Evolutionary conservation across 2,797 vertebrate species (phyloP).

Genomic region (Sylvilagus floridanus): DNA sequence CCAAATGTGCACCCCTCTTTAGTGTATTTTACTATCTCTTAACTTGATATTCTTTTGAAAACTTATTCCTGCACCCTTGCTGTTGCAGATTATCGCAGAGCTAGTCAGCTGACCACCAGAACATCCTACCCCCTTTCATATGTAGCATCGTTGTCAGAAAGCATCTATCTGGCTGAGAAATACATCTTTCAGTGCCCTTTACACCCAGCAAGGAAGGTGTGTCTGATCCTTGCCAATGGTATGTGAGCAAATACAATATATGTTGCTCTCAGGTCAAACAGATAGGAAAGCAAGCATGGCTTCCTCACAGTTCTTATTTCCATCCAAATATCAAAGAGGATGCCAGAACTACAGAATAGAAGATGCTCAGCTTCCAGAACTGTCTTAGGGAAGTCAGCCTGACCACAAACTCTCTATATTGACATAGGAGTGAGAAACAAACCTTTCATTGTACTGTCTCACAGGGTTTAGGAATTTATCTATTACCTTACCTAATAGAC

Average conservation of each 20-base stretch:
- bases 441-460: background rate
- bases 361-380: background rate
- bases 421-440: constrained; percentile 17
- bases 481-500: background rate
- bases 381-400: background rate
- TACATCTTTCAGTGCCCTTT: background rate
- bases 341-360: background rate
- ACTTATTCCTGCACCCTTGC: background rate
- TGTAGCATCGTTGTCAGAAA: background rate
- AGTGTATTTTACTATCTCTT: background rate
- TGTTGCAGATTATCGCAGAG: background rate
- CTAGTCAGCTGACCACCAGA: background rate
- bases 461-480: background rate
- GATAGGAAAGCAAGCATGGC: background rate
- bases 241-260: background rate
- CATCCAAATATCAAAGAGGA: too few species aligned
- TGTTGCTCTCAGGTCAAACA: background rate
- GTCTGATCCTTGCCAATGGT: background rate
- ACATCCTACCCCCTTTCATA: background rate
- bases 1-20: background rate
- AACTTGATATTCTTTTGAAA: constrained; percentile 4
- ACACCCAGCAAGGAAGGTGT: background rate
- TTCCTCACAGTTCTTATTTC: background rate
- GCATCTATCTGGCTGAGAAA: background rate
- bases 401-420: background rate